Percentiles rank a stretch among this genome's conserved stretches.
phyloP scores from a whole-genome alignment of 2,888 invertebrate species.

The Apamea crenata region DNA sequence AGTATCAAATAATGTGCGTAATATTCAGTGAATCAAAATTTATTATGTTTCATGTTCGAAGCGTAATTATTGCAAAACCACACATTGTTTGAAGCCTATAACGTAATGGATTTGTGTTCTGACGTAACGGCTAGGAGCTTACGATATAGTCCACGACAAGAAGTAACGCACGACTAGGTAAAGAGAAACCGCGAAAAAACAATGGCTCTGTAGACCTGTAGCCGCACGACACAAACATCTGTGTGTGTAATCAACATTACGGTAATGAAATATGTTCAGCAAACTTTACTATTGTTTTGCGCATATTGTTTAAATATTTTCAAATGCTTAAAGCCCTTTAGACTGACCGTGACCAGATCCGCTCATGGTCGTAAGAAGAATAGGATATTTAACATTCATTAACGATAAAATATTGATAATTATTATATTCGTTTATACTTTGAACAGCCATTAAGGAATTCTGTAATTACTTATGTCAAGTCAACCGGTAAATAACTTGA shows the following conservation, averaged over 20 bases:
- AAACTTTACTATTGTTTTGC: conserved; percentile 47
- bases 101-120: conserved; percentile 61
- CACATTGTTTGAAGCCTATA: conserved; percentile 68
- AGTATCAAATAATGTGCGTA: conserved; percentile 61
- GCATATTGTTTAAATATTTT: conserved; percentile 46
- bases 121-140: conserved; percentile 52
- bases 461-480: conserved; percentile 49
- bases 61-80: conserved; percentile 67
- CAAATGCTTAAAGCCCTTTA: conserved; percentile 57
- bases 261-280: conserved; percentile 55
- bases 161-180: conserved; percentile 69
- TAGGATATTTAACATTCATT: conserved; percentile 54
- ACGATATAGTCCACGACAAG: conserved; percentile 53
- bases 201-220: conserved; percentile 57
- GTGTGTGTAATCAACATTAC: conserved; percentile 53
- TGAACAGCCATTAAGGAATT: conserved; percentile 23
- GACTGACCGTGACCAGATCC: conserved; percentile 54
- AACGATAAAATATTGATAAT: conserved; percentile 55
- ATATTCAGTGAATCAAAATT: conserved; percentile 66
- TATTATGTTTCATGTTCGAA: conserved; percentile 66
- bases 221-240: conserved; percentile 58
- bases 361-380: conserved; percentile 48
- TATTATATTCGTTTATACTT: conserved; percentile 38
- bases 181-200: conserved; percentile 72
- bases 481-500: conserved; percentile 42